phyloP scores from a whole-genome alignment of 1,140 invertebrate species.

The Habropoda laboriosa region DNA sequence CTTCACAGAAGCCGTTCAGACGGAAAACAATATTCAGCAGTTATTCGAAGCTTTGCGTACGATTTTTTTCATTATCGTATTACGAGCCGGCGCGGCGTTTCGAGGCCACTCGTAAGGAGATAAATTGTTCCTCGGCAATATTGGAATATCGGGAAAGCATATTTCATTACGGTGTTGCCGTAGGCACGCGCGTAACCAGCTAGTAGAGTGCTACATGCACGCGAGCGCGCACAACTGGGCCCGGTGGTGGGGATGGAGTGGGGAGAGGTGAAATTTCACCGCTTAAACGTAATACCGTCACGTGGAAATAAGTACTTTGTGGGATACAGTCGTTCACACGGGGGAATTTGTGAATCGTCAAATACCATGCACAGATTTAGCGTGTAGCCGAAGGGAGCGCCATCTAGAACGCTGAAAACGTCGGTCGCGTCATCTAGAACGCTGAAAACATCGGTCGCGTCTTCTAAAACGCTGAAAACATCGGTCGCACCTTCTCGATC shows the following conservation, averaged over 20 bases:
- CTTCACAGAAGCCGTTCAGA: conserved; percentile 21
- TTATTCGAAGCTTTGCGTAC: conserved; percentile 44
- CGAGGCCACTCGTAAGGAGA: conserved; percentile 67
- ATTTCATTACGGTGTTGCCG: conserved; percentile 70
- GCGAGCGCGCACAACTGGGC: not conserved
- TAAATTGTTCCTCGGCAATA: conserved; percentile 73
- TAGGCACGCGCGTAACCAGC: conserved; percentile 50
- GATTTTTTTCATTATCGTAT: conserved; percentile 71
- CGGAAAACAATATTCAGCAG: conserved; percentile 52
- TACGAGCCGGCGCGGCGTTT: conserved; percentile 32
- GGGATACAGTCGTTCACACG: conserved; percentile 48
- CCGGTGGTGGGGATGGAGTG: too few species aligned
- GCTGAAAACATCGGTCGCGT: not conserved
- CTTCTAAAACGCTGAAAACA: too few species aligned
- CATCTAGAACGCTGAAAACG: not conserved
- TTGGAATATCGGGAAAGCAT: conserved; percentile 77
- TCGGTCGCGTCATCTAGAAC: not conserved
- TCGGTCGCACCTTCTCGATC: too few species aligned
- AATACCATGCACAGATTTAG: conserved; percentile 59
- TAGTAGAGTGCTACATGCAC: too few species aligned
- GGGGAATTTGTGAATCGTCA: conserved; percentile 62
- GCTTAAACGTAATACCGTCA: conserved; percentile 60
- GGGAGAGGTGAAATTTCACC: conserved; percentile 64
- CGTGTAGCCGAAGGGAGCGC: not conserved
- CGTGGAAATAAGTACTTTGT: conserved; percentile 63